Conservation (phyloP, 2,113 vertebrate species). For the Motacilla tschutschensis region DNA sequence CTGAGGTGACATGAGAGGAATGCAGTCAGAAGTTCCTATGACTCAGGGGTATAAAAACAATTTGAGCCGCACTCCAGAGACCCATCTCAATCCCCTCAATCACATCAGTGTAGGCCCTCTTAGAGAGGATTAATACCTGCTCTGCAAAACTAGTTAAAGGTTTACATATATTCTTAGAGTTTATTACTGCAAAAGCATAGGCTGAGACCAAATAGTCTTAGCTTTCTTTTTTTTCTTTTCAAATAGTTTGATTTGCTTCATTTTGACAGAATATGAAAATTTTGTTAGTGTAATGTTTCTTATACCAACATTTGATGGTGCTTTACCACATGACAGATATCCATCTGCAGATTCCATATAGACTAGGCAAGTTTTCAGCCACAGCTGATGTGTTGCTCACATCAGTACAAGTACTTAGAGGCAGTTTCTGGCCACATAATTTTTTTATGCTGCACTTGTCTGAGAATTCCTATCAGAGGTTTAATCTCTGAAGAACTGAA, state of each 20-base stretch:
- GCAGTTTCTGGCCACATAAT: neutral
- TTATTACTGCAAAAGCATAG: neutral
- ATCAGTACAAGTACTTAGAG: neutral
- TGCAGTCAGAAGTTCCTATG: neutral
- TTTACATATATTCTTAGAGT: neutral
- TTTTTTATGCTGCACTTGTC: neutral
- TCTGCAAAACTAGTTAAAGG: neutral
- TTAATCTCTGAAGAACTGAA: neutral
- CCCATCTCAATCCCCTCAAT: neutral
- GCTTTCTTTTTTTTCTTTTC: neutral
- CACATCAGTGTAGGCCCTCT: neutral
- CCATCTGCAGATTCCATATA: neutral
- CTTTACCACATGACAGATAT: neutral
- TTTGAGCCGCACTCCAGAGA: neutral
- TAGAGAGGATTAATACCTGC: neutral
- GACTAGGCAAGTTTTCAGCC: neutral
- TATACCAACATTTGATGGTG: accelerated
- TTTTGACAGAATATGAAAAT: neutral
- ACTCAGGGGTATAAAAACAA: neutral
- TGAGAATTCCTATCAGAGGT: neutral
- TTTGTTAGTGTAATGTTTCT: neutral
- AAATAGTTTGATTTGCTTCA: neutral
- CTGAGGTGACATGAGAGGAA: neutral
- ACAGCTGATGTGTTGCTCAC: neutral
- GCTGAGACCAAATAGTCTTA: neutral